Evolutionary conservation across 2,888 invertebrate genomes (phyloP), one percentile per base, ranked within the genome.

Genomic region (Caenorhabditis panamensis): DNA sequence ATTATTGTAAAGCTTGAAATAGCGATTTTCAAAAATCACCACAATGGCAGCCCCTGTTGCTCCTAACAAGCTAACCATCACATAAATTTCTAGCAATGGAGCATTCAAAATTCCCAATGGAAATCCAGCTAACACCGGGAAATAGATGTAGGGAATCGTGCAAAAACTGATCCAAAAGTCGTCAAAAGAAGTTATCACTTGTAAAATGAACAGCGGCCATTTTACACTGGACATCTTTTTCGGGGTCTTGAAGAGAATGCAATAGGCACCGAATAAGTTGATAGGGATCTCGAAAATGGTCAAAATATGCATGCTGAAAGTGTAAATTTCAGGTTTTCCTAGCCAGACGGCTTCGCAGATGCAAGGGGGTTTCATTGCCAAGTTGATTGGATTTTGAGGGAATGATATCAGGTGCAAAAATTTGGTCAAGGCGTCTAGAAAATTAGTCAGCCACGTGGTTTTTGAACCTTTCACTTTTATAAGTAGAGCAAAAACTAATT

Each of bases 181-280:
- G 0, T 63, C 22, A 11, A 58, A n/a, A 11, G 49, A 44, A 22
- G 28, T 49, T 53, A 53, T 54, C 9, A 63, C 20, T 20, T 62
- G 62, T n/a, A 56, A 24, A 20, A 20, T 36, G 0, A 72, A 16
- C 11, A 72, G n/a, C 16, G 1, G n/a, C 31, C 24, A 24, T 37
- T 72, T 72, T 1, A 72, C 63, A 6, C 56, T 58, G 11, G 36
- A 37, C 72, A 72, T 72, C 2, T 22, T 56, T n/a, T n/a, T n/a
- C n/a, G n/a, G n/a, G n/a, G n/a, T n/a, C n/a, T n/a, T n/a, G n/a
- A n/a, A n/a, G n/a, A n/a, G n/a, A n/a, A n/a, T 49, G 11, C 18
- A 20, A 20, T 49, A 49, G 49, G 20, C 49, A 20, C 49, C 49
- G 49, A 20, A 49, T 1, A 49, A 8, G 20, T 49, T 49, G 49